These are phyloP conservation scores for Malthinus seriepunctatus DNA, from an alignment of 2,888 invertebrate genomes.

Conservation along the genomic window DNA sequence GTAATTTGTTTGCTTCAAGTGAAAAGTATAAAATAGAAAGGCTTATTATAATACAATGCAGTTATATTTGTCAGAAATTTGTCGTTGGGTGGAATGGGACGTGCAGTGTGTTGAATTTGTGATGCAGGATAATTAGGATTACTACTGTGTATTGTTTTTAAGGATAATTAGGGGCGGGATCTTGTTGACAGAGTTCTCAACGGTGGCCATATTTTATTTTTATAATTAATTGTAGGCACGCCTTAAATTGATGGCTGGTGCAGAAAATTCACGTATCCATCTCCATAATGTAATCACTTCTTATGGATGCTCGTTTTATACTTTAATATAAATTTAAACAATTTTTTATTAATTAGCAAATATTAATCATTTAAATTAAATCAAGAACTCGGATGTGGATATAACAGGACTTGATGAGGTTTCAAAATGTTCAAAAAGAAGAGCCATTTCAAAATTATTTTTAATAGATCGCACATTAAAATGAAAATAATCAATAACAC, in stretches of 20 bases:
- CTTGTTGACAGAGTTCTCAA: constrained; percentile 31
- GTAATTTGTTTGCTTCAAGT: too few relatives aligned
- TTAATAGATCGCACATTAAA: too few relatives aligned
- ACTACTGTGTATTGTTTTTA: constrained; percentile 32
- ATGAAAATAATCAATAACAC: too few relatives aligned
- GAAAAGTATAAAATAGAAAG: too few relatives aligned
- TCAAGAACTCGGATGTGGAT: too few relatives aligned
- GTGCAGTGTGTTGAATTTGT: constrained; percentile 13
- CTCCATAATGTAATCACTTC: constrained; percentile 5
- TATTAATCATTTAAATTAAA: too few relatives aligned
- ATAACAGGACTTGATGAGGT: too few relatives aligned
- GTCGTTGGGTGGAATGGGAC: constrained; percentile 5
- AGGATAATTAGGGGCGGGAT: constrained; percentile 30
- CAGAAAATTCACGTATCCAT: constrained; percentile 19
- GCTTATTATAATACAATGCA: neutral
- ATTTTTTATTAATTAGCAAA: too few relatives aligned
- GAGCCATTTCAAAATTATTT: too few relatives aligned
- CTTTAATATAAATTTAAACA: too few relatives aligned
- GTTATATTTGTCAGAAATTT: neutral
- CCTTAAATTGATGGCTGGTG: constrained; percentile 32
- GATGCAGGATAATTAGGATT: constrained; percentile 29
- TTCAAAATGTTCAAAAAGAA: too few relatives aligned
- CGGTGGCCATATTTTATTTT: constrained; percentile 41
- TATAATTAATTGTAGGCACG: constrained; percentile 40
- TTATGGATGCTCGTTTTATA: too few relatives aligned